Evolutionary conservation across 2,888 invertebrate species (phyloP), one percentile per base, ranked within the genome.

Genomic region (Amphipoea oculea): DNA sequence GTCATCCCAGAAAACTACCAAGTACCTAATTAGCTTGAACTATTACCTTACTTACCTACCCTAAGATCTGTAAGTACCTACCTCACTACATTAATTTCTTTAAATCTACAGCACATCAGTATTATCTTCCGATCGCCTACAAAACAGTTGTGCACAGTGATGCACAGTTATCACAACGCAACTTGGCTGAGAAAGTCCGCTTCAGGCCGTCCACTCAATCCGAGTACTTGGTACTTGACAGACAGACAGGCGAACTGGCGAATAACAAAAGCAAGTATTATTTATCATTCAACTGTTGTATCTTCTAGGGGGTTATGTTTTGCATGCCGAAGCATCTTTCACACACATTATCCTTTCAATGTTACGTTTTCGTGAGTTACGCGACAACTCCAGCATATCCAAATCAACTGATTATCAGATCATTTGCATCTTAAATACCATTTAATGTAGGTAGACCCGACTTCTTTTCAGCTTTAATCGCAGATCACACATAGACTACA

Each of bases 71-170:
- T 36, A 36, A 36, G 36, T 77, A 17, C n/a, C 9, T 77, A 17
- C n/a, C 9, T 63, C 20, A 65, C 63, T 66, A 36, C 11, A 65
- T 81, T 71, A 4, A 40, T 77, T 84, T 71, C 42, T 79, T 73
- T 70, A 78, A 82, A 76, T 84, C 73, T 76, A 71, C 40, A 75
- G 57, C 68, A 54, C 54, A 78, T 73, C 69, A 69, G 71, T 40
- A 83, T 78, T 83, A 86, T 86, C 78, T 73, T 45, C 45, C 48
- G 68, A 86, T 81, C 86, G 72, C 74, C 83, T 86, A 68, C 83
- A 83, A 78, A 81, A 86, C 78, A 73, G 48, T 85, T 78, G 78
- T 73, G 78, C 63, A 81, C 63, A 69, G 69, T 70, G 83, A 71
- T 75, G 63, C 70, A 73, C 68, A 76, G 66, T 42, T 72, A 63